These are phyloP conservation scores for Atopsyche davidsoni DNA, from an alignment of 1,140 invertebrate species.

Conservation along the genomic window DNA sequence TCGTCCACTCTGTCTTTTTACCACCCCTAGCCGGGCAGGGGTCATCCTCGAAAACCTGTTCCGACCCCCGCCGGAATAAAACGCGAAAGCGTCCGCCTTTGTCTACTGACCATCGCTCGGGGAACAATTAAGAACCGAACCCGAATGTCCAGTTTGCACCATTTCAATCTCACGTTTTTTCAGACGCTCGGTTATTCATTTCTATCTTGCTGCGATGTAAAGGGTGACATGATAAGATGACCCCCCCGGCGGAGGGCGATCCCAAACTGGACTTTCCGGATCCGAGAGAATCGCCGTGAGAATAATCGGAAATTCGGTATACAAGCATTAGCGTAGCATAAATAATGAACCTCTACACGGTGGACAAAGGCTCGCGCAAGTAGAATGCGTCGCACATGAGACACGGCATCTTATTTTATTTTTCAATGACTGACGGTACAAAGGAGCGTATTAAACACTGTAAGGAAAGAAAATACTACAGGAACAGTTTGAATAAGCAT, in stretches of 20 bases:
- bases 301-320: constrained; percentile 14
- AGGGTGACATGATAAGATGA: constrained; percentile 28
- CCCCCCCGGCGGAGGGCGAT: constrained; percentile 9
- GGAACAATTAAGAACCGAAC: constrained; percentile 20
- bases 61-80: not conserved
- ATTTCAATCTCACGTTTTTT: constrained; percentile 6
- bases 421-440: not conserved
- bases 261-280: constrained; percentile 26
- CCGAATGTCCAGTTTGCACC: constrained; percentile 28
- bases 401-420: constrained; percentile 1
- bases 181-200: not conserved
- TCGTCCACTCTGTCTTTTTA: constrained; percentile 1
- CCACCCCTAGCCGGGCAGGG: not conserved
- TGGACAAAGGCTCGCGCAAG: constrained; percentile 20
- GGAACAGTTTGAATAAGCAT: constrained; percentile 15
- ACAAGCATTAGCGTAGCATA: constrained; percentile 1
- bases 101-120: constrained; percentile 20
- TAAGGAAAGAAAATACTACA: constrained; percentile 17
- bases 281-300: constrained; percentile 26
- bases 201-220: constrained; percentile 13
- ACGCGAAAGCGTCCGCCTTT: constrained; percentile 3
- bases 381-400: no score
- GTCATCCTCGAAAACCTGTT: constrained; percentile 21
- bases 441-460: constrained; percentile 7
- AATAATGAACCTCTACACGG: not conserved